These are phyloP conservation scores for Hoplostethus atlanticus DNA, from an alignment of 2,797 vertebrate species.

Conservation along the genomic window DNA sequence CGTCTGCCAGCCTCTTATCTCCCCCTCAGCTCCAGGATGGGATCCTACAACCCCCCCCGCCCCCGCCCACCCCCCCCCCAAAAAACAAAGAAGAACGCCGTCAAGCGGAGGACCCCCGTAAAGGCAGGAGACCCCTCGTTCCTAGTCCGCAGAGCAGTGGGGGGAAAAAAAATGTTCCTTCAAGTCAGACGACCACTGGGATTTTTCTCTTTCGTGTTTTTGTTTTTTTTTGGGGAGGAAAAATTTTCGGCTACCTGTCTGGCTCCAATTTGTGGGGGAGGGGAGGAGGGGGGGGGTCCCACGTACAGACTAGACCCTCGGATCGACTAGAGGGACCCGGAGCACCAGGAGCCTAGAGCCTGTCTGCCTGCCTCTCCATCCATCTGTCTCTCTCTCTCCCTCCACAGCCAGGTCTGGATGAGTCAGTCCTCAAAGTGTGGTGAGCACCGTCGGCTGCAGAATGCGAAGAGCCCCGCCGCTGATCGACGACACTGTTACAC, in stretches of 20 bases:
- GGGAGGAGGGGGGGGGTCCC: slow-evolving; percentile 47
- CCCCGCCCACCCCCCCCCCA: too few species aligned
- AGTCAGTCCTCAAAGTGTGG: slow-evolving; percentile 79
- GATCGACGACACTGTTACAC: slow-evolving; percentile 75
- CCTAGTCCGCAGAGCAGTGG: slow-evolving; percentile 45
- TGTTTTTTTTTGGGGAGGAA: slow-evolving; percentile 3
- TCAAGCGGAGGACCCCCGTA: slow-evolving; percentile 45
- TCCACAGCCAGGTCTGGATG: slow-evolving; percentile 64
- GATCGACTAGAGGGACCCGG: slow-evolving; percentile 57
- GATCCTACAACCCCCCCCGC: slow-evolving; percentile 61
- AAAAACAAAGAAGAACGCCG: slow-evolving; percentile 40
- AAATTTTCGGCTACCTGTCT: slow-evolving; percentile 61
- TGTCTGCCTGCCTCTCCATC: slow-evolving; percentile 58
- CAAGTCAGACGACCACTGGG: slow-evolving; percentile 32
- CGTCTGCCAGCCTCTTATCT: slow-evolving; percentile 77
- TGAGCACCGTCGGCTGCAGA: slow-evolving; percentile 75
- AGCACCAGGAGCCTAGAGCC: slow-evolving; percentile 62
- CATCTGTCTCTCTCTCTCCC: slow-evolving; percentile 49
- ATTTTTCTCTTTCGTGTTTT: slow-evolving; percentile 40
- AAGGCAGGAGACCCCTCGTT: slow-evolving; percentile 53
- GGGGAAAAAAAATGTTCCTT: slow-evolving; percentile 38
- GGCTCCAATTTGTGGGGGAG: slow-evolving; percentile 64
- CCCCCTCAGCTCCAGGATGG: slow-evolving; percentile 51
- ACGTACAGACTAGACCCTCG: slow-evolving; percentile 60
- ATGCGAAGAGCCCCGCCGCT: slow-evolving; percentile 70